These are phyloP conservation scores for Drosophila pallidifrons DNA, from an alignment of 1,140 invertebrate species.

Conservation along the genomic window DNA sequence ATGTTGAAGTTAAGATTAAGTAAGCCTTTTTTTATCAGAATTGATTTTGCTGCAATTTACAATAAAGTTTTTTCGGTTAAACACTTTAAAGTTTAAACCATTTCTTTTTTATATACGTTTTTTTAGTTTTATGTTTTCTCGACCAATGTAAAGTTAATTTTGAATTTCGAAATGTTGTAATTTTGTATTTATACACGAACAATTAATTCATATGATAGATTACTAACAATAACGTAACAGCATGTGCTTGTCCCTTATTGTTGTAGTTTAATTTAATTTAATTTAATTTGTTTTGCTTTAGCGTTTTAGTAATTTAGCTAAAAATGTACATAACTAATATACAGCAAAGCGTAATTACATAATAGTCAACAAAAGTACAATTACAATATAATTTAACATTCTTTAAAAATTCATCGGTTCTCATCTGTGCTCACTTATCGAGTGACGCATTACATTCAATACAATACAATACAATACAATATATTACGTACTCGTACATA, in stretches of 20 bases:
- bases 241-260: slow-evolving; percentile 49
- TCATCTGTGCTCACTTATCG: neutral
- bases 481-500: slow-evolving; percentile 31
- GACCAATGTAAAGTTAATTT: slow-evolving; percentile 43
- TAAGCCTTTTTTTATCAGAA: slow-evolving; percentile 56
- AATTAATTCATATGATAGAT: slow-evolving; percentile 60
- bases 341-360: slow-evolving; percentile 80
- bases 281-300: slow-evolving; percentile 40
- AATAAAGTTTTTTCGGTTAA: slow-evolving; percentile 18
- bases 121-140: slow-evolving; percentile 32
- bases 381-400: slow-evolving; percentile 58
- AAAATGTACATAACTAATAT: slow-evolving; percentile 78
- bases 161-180: slow-evolving; percentile 40
- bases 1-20: slow-evolving; percentile 57
- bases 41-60: slow-evolving; percentile 39
- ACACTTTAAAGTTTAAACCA: slow-evolving; percentile 30
- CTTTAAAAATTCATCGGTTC: slow-evolving; percentile 4
- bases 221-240: slow-evolving; percentile 77
- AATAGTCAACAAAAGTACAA: slow-evolving; percentile 82
- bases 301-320: slow-evolving; percentile 51
- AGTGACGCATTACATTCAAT: slow-evolving; percentile 39
- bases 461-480: slow-evolving; percentile 22
- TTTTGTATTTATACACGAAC: slow-evolving; percentile 45
- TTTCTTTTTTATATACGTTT: neutral
- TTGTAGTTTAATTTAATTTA: slow-evolving; percentile 53